These are phyloP conservation scores for Neocrepidodera transversa DNA, from an alignment of 2,888 invertebrate species.

Conservation along the genomic window DNA sequence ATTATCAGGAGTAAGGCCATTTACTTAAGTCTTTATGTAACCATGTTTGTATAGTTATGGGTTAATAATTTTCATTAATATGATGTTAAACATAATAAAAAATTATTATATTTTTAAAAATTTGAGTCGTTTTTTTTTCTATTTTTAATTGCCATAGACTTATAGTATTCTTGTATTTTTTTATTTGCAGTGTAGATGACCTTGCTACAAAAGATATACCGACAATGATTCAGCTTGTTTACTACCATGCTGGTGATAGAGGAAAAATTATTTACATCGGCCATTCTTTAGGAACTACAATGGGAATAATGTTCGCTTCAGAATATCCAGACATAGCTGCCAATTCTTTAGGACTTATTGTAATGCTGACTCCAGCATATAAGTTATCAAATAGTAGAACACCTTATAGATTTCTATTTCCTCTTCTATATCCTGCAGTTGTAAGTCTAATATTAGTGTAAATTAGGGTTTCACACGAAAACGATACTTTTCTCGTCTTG, in stretches of 20 bases:
- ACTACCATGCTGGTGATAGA: conserved; percentile 56
- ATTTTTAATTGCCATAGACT: no score
- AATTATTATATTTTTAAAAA: no score
- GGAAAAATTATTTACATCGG: conserved; percentile 63
- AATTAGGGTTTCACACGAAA: no score
- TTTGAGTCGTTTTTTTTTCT: no score
- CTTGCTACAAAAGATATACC: conserved; percentile 67
- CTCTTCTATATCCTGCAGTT: conserved; percentile 58
- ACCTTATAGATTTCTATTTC: conserved; percentile 70
- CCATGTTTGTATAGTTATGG: not conserved
- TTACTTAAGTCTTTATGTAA: not conserved
- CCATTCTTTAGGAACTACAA: conserved; percentile 68
- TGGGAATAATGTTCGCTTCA: conserved; percentile 65
- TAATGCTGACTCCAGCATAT: conserved; percentile 65
- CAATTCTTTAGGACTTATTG: conserved; percentile 62
- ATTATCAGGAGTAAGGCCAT: not conserved
- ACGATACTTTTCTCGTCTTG: no score
- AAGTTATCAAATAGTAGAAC: conserved; percentile 65
- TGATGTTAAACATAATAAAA: no score
- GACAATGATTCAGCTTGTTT: conserved; percentile 64
- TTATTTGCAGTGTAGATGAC: conserved; percentile 64
- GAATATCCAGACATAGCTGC: conserved; percentile 65
- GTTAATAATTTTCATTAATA: no score
- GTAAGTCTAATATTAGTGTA: conserved; percentile 41
- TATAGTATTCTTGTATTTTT: no score